Conservation (phyloP, 2,113 vertebrate genomes). For the Silurus glanis region DNA sequence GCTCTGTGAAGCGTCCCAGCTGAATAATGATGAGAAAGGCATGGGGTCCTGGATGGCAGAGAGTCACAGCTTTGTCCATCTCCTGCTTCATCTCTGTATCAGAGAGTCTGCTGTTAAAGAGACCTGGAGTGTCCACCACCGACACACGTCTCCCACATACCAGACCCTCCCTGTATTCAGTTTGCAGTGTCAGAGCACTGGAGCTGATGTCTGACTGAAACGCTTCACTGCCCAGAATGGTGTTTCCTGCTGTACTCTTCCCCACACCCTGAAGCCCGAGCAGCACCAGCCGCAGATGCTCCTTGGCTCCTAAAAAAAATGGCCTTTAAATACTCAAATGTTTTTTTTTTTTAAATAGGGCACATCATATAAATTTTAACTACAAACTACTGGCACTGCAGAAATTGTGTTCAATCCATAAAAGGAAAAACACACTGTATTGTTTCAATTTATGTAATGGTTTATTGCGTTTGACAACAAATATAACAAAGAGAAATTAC, state of each 20-base stretch:
- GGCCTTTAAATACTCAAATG: conserved; percentile 16
- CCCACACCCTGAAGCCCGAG: conserved; percentile 47
- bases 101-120: conserved; percentile 15
- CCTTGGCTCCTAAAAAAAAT: conserved; percentile 34
- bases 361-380: background rate
- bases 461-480: background rate
- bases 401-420: background rate
- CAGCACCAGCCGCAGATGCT: conserved; percentile 33
- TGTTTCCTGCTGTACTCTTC: conserved; percentile 47
- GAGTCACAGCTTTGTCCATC: conserved; percentile 24
- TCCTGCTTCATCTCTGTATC: conserved; percentile 21
- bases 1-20: conserved; percentile 49
- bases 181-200: conserved; percentile 11
- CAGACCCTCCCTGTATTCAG: conserved; percentile 5
- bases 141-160: conserved; percentile 15
- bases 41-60: conserved; percentile 48
- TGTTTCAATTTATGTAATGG: background rate
- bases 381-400: background rate
- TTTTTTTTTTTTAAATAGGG: background rate
- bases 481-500: background rate
- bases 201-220: conserved; percentile 37
- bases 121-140: conserved; percentile 51
- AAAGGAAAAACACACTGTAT: background rate
- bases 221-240: conserved; percentile 22
- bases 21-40: conserved; percentile 49